Evolutionary conservation across 1,140 invertebrate genomes (phyloP).

Genomic region (Ephestia elutella): DNA sequence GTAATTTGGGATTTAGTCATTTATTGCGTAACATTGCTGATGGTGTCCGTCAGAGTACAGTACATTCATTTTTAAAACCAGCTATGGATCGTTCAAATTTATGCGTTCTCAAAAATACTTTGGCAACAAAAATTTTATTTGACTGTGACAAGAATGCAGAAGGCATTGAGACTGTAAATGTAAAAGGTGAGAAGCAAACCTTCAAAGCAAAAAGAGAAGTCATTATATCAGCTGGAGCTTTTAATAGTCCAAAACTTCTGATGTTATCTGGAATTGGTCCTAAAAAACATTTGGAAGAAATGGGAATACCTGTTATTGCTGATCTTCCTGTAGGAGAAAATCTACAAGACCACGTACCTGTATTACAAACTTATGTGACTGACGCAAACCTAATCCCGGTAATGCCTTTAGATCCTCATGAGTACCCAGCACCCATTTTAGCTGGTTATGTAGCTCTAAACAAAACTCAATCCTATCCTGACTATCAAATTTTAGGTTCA

Average conservation of each 20-base stretch:
- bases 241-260: slow-evolving; percentile 77
- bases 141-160: slow-evolving; percentile 67
- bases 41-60: slow-evolving; percentile 80
- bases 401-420: not conserved
- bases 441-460: slow-evolving; percentile 82
- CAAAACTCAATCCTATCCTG: slow-evolving; percentile 11
- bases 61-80: slow-evolving; percentile 74
- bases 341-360: slow-evolving; percentile 67
- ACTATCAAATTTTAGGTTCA: slow-evolving; percentile 13
- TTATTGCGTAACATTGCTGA: slow-evolving; percentile 81
- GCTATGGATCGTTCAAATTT: slow-evolving; percentile 66
- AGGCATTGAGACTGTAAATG: slow-evolving; percentile 75
- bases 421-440: slow-evolving; percentile 74
- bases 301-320: slow-evolving; percentile 48
- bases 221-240: slow-evolving; percentile 75
- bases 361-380: too few species aligned
- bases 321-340: slow-evolving; percentile 78
- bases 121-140: slow-evolving; percentile 69
- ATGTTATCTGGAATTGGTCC: slow-evolving; percentile 78
- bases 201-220: slow-evolving; percentile 73
- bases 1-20: slow-evolving; percentile 78
- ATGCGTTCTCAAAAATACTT: slow-evolving; percentile 54
- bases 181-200: slow-evolving; percentile 26
- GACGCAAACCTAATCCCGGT: too few species aligned
- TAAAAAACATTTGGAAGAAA: slow-evolving; percentile 63